Base-by-base conservation (phyloP, 2,888 invertebrate genomes). In the Sipha maydis region DNA sequence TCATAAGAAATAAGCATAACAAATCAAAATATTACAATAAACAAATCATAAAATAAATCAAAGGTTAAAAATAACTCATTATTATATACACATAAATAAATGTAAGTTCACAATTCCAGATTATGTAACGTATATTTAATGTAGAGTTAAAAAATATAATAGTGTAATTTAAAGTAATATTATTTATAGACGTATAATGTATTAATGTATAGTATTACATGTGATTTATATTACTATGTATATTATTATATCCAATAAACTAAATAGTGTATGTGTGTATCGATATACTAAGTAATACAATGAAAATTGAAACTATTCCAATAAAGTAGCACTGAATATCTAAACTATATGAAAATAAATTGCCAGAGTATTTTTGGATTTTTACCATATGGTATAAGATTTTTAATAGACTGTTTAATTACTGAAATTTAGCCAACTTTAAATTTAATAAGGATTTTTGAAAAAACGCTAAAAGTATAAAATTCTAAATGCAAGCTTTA, bases 301-400 rank as follows among this genome's bases (percentile, higher is more conserved):
- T 75, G 56, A 38, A 56, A 83, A 38, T 83, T 76, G 84, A 85
- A 67, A 77, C 31, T 77, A 77, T 85, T 85, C 84, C 84, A 77
- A 77, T 85, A 67, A 77, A 76, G 21, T 76, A 41, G 28, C 28
- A 76, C 67, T 67, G 41, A 85, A 61, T 48, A 25, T 77, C 48
- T 78, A 48, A 76, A 67, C 17, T 69, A 31, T 31, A 31, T 85
- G 48, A 77, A 69, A 69, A 31, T 77, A 69, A 77, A 85, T 85
- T 77, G 31, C 48, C 48, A 48, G 8, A n/a, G 34, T 85, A 85
- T 77, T 85, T 85, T 77, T 77, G 77, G 67, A 85, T 34, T 19
- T 31, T 69, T 19, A 67, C 77, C 67, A 85, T 77, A 41, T 77
- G 77, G 28, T 77, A 77, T 77, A 77, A 67, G 76, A 56, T 17